Base-by-base conservation (phyloP, 2,888 invertebrate genomes). In the Nymphalis polychloros region DNA sequence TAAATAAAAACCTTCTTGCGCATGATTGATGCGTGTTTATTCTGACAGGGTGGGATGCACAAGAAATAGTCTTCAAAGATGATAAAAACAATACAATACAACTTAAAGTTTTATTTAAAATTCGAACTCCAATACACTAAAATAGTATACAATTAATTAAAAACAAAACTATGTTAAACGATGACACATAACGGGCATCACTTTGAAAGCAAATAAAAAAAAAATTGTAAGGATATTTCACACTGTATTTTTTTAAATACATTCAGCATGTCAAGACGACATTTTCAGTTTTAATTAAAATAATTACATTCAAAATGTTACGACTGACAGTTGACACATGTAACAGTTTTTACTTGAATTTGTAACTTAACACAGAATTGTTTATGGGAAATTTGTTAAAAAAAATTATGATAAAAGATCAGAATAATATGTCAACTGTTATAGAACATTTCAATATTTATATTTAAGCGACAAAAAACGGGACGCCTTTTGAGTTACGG, bases 261-360 rank as follows among this genome's bases (percentile, higher is more conserved):
- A 27, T 31, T 55, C 53, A 31, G 3, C 31, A 31, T 55, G 53
- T 55, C 53, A 31, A n/a, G 31, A 31, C 53, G 53, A 55, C 53
- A 55, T 55, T 55, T 55, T 31, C 27, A 31, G 31, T 31, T 55
- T 55, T 55, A 55, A 55, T 55, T 55, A 55, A 55, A 55, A 55
- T 55, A 55, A 55, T 55, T 55, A 27, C n/a, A 55, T 31, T 17
- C 31, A 23, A 55, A 55, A 55, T n/a, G 5, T 31, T n/a, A 23
- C 17, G 7, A 20, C 50, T 57, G 19, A 64, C 48, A 64, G 10
- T 64, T 59, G 64, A 59, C 64, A 64, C 46, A 64, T 64, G 59
- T 50, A 49, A 49, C 17, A 31, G 53, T 55, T 55, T 55, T 55
- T 55, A 55, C 53, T 31, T 27, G 31, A 55, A 55, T 55, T 55